These are phyloP conservation scores for Anthophora plumipes DNA, from an alignment of 2,888 invertebrate species.

Conservation along the genomic window DNA sequence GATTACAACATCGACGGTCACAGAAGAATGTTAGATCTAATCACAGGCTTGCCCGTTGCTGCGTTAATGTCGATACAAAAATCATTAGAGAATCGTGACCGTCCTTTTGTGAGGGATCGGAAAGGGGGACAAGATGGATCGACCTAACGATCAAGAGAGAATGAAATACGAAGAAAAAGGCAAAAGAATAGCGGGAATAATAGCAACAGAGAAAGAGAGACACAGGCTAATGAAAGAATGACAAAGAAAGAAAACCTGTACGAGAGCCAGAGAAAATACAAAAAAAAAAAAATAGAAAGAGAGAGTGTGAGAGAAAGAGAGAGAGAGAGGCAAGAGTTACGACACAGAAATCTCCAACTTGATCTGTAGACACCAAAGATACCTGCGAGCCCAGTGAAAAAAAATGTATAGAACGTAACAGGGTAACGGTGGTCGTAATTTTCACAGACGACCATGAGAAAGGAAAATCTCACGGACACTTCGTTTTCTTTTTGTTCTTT, in stretches of 20 bases:
- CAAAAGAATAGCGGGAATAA: slow-evolving; percentile 34
- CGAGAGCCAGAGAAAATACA: slow-evolving; percentile 24
- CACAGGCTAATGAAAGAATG: slow-evolving; percentile 23
- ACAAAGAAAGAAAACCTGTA: slow-evolving; percentile 22
- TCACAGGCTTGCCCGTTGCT: neutral
- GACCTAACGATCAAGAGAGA: neutral
- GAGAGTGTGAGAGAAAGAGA: slow-evolving; percentile 46
- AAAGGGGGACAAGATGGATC: neutral
- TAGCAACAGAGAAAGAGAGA: slow-evolving; percentile 24
- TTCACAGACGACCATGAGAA: slow-evolving; percentile 39
- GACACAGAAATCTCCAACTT: slow-evolving; percentile 74
- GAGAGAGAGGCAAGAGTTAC: slow-evolving; percentile 68
- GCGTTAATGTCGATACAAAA: slow-evolving; percentile 45
- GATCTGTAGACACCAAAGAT: slow-evolving; percentile 79
- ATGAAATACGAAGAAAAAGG: slow-evolving; percentile 9
- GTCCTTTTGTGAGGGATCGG: neutral
- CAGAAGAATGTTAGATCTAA: slow-evolving; percentile 31
- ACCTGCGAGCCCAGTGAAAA: slow-evolving; percentile 83
- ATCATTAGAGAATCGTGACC: slow-evolving; percentile 37
- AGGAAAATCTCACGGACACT: neutral
- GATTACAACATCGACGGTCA: neutral
- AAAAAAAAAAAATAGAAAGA: neutral
- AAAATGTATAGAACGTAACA: slow-evolving; percentile 78
- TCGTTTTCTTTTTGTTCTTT: too few relatives aligned
- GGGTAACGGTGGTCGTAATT: slow-evolving; percentile 63